phyloP scores from a whole-genome alignment of 1,140 invertebrate species.

The Notospermus geniculatus region DNA sequence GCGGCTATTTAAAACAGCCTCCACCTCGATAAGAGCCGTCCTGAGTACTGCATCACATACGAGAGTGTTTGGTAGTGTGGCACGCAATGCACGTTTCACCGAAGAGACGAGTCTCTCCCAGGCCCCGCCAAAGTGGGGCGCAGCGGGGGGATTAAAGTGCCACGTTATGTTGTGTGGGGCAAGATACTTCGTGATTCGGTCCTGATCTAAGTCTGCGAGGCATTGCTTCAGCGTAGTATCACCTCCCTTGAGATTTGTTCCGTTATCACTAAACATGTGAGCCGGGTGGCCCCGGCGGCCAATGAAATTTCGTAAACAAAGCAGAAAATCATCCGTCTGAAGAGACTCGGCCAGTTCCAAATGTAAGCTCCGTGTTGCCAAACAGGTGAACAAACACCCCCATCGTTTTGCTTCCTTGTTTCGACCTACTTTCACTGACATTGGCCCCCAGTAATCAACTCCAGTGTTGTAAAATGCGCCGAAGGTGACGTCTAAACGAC shows the following conservation, averaged over 20 bases:
- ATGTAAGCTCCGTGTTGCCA: background rate
- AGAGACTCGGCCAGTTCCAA: slow-evolving; percentile 6
- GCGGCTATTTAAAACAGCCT: background rate
- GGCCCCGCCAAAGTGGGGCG: background rate
- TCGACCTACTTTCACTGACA: background rate
- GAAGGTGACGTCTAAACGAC: background rate
- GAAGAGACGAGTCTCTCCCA: slow-evolving; percentile 2
- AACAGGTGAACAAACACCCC: slow-evolving; percentile 6
- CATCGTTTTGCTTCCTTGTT: background rate
- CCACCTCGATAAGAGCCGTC: background rate
- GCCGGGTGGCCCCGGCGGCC: background rate
- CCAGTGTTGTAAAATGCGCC: background rate
- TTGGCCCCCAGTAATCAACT: slow-evolving; percentile 4
- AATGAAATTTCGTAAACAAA: background rate
- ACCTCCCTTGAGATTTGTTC: slow-evolving; percentile 1
- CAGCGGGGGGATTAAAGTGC: slow-evolving; percentile 1
- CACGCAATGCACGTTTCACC: background rate
- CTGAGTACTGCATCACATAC: background rate
- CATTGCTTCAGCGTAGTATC: background rate
- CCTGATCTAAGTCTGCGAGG: background rate
- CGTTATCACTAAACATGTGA: background rate
- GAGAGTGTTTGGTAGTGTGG: background rate
- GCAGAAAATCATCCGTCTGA: background rate
- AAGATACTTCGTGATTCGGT: background rate
- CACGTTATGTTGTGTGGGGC: background rate